Evolutionary conservation across 1,140 invertebrate species (phyloP).

Genomic region (Calosoma granatense): DNA sequence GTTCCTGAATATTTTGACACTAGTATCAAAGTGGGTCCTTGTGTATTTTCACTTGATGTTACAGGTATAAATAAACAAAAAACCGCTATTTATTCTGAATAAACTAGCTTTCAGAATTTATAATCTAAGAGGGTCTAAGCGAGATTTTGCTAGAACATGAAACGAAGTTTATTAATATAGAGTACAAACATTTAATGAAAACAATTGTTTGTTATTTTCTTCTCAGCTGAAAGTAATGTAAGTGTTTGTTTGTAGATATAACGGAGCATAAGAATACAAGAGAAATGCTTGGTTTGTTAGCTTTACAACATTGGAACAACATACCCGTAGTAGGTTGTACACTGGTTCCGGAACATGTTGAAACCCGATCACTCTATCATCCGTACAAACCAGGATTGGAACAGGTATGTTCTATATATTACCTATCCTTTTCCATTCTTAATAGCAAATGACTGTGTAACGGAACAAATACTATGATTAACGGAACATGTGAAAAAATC

Average conservation of each 20-base stretch:
- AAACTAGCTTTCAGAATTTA: too few species aligned
- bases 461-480: neutral
- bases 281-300: slow-evolving; percentile 58
- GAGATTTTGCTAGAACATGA: too few species aligned
- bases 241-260: too few species aligned
- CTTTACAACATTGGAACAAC: slow-evolving; percentile 58
- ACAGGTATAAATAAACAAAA: neutral
- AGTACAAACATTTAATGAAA: neutral
- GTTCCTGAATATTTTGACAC: slow-evolving; percentile 35
- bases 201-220: neutral
- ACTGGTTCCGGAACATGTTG: slow-evolving; percentile 82
- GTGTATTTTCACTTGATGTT: slow-evolving; percentile 19
- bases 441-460: neutral
- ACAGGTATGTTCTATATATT: slow-evolving; percentile 54
- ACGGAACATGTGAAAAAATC: too few species aligned
- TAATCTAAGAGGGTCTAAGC: too few species aligned
- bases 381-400: slow-evolving; percentile 67
- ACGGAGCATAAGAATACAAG: slow-evolving; percentile 15
- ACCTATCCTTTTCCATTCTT: neutral
- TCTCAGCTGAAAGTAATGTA: too few species aligned
- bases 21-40: slow-evolving; percentile 40
- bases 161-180: too few species aligned
- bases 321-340: slow-evolving; percentile 63
- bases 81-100: too few species aligned
- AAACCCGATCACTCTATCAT: slow-evolving; percentile 70